A percentile compares a stretch with the other conserved stretches of the same genome.
Evolutionary conservation across 2,113 vertebrate species (phyloP).

Genomic region (Mixornis gularis): DNA sequence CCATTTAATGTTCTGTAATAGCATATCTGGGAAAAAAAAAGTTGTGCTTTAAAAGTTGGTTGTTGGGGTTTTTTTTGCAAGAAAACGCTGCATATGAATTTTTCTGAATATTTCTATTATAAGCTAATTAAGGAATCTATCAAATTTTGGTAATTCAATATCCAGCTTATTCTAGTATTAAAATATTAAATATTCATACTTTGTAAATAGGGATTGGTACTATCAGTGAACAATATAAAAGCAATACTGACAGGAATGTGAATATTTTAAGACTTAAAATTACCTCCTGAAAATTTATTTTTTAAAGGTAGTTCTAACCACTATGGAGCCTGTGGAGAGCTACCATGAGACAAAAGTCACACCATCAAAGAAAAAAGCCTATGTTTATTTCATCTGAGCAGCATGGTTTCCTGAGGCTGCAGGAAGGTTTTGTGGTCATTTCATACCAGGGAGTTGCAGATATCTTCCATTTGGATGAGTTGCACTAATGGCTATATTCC

Average conservation of each 20-base stretch:
- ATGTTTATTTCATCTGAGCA: background rate
- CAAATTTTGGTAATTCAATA: background rate
- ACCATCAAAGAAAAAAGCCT: background rate
- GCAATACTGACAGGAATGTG: background rate
- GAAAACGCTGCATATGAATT: background rate
- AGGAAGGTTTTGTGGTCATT: background rate
- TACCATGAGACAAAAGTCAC: background rate
- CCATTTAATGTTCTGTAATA: background rate
- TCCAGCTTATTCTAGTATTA: background rate
- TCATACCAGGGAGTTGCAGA: background rate
- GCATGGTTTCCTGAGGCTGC: background rate
- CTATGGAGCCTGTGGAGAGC: background rate
- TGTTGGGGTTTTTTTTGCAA: background rate
- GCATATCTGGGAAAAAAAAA: background rate
- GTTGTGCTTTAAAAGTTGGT: background rate
- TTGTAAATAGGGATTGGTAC: background rate
- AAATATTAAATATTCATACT: background rate
- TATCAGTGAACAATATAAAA: background rate
- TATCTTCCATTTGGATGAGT: background rate
- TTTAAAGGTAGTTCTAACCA: background rate
- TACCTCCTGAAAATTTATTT: background rate
- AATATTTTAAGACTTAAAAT: background rate
- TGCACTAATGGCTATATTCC: background rate
- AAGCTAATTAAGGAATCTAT: background rate
- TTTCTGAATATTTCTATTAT: background rate